Conservation (phyloP, 2,113 vertebrate species). For the Clupea harengus region DNA sequence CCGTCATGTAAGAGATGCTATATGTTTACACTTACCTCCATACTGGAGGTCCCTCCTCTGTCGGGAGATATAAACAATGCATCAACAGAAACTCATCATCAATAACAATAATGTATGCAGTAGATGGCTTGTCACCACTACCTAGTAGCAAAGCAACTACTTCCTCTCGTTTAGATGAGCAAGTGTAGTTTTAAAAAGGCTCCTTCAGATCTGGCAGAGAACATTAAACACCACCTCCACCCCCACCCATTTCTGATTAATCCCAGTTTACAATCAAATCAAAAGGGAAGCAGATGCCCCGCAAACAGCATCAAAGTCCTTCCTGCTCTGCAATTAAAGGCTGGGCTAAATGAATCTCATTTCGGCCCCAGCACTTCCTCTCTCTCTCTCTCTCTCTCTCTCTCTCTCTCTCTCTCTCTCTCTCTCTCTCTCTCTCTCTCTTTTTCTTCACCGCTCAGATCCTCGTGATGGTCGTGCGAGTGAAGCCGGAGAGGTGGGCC, state of each 20-base stretch:
- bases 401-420: not conserved
- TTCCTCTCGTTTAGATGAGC: not conserved
- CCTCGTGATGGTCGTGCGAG: not conserved
- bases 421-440: not conserved
- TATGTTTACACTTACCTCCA: too few species aligned
- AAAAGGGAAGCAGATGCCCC: slow-evolving; percentile 59
- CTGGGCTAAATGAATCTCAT: not conserved
- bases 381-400: not conserved
- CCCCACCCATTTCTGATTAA: slow-evolving; percentile 38
- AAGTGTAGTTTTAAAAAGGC: not conserved
- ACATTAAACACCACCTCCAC: not conserved
- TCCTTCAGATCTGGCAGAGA: slow-evolving; percentile 3
- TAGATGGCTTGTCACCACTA: not conserved
- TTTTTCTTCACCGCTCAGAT: not conserved
- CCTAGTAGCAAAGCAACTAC: not conserved
- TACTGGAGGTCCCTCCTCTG: too few species aligned
- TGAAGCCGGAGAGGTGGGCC: not conserved
- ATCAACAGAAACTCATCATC: not conserved
- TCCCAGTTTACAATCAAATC: slow-evolving; percentile 49
- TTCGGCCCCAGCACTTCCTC: slow-evolving; percentile 40
- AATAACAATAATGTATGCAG: not conserved
- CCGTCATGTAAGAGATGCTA: too few species aligned
- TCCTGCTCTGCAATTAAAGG: slow-evolving; percentile 35
- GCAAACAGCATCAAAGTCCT: slow-evolving; percentile 43
- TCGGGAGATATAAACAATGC: too few species aligned